Evolutionary conservation across 2,888 invertebrate species (phyloP).

Genomic region (Ferrisia virgata): DNA sequence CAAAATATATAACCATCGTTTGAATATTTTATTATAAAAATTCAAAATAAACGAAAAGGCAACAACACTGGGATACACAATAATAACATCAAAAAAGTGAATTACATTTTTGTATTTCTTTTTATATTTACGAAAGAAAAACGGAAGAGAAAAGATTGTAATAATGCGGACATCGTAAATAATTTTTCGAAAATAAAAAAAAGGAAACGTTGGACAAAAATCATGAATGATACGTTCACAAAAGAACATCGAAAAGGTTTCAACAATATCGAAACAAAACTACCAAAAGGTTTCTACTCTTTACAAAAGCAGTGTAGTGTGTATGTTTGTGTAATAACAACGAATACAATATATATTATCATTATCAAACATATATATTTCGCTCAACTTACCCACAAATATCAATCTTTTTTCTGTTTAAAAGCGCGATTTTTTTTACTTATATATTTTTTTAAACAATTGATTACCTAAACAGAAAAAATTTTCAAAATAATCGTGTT

Average conservation of each 20-base stretch:
- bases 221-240: background rate
- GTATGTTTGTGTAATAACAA: background rate
- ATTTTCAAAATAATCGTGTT: background rate
- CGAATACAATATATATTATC: background rate
- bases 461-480: background rate
- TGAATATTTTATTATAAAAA: constrained; percentile 31
- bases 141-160: background rate
- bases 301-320: background rate
- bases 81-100: constrained; percentile 22
- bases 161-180: background rate
- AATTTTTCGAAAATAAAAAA: background rate
- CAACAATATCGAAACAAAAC: background rate
- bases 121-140: background rate
- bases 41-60: constrained; percentile 13
- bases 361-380: background rate
- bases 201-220: background rate
- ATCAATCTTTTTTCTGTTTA: background rate
- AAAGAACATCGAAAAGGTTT: background rate
- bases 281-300: background rate
- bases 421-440: background rate
- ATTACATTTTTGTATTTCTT: background rate
- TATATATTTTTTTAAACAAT: too few relatives aligned
- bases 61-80: constrained; percentile 31
- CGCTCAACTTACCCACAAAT: background rate
- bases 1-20: constrained; percentile 16